These are phyloP conservation scores for Imbricaverruca yamaguchii DNA, from an alignment of 2,888 invertebrate genomes.

Conservation along the genomic window DNA sequence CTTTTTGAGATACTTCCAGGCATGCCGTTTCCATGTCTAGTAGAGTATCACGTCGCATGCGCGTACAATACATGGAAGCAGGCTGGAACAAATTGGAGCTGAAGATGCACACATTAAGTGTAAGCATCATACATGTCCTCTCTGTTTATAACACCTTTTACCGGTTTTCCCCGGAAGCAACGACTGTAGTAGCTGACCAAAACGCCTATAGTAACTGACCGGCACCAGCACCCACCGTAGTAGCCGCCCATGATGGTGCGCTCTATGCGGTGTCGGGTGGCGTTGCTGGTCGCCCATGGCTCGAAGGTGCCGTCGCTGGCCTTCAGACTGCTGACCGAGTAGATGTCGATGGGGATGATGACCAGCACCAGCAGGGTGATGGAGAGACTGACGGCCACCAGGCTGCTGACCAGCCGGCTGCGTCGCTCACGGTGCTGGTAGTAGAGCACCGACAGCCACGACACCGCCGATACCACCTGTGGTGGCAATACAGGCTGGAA, in stretches of 20 bases:
- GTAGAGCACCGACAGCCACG: slow-evolving; percentile 2
- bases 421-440: neutral
- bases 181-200: too few species aligned
- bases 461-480: neutral
- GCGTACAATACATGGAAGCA: too few species aligned
- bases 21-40: too few species aligned
- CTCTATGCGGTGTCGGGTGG: neutral
- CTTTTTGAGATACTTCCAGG: too few species aligned
- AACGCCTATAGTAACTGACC: too few species aligned
- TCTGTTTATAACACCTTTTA: too few species aligned
- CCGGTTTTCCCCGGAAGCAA: too few species aligned
- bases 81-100: too few species aligned
- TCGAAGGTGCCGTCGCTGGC: slow-evolving; percentile 40
- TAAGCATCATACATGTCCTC: too few species aligned
- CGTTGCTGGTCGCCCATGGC: slow-evolving; percentile 32
- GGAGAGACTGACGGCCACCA: slow-evolving; percentile 13
- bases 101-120: too few species aligned
- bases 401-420: neutral
- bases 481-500: too few species aligned
- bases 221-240: neutral
- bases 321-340: slow-evolving; percentile 44
- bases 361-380: slow-evolving; percentile 23
- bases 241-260: neutral
- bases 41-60: too few species aligned
- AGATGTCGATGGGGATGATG: slow-evolving; percentile 40